A percentile compares a stretch with the other conserved stretches of the same genome.
Conservation (phyloP, 2,888 invertebrate genomes). For the Xanthorhoe spadicearia region DNA sequence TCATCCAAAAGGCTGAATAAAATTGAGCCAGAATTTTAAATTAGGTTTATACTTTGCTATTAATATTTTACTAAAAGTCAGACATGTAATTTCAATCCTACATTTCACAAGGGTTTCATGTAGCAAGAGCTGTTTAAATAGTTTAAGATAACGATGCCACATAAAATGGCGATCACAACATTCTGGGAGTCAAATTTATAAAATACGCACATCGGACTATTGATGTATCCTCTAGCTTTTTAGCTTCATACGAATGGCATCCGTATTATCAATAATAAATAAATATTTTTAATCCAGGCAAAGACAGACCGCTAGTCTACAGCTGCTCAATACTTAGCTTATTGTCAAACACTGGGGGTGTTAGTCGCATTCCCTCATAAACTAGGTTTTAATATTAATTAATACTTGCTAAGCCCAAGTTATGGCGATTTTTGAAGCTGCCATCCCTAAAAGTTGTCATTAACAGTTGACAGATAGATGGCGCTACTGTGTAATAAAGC, state of each 20-base stretch:
- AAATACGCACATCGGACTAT: neutral
- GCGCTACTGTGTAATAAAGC: slow-evolving; percentile 10
- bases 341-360: slow-evolving; percentile 78
- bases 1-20: slow-evolving; percentile 6
- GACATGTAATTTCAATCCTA: neutral
- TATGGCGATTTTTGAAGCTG: slow-evolving; percentile 24
- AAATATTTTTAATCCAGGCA: slow-evolving; percentile 52
- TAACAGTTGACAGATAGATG: slow-evolving; percentile 10
- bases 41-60: neutral
- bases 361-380: slow-evolving; percentile 78
- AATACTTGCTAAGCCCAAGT: slow-evolving; percentile 32
- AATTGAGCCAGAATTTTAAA: slow-evolving; percentile 28
- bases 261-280: neutral
- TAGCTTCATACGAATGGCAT: neutral
- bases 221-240: neutral
- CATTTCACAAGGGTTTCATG: neutral
- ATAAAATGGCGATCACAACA: neutral
- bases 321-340: slow-evolving; percentile 74
- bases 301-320: slow-evolving; percentile 63
- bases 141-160: neutral
- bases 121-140: neutral
- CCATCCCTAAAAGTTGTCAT: slow-evolving; percentile 9
- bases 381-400: slow-evolving; percentile 55
- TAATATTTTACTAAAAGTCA: neutral
- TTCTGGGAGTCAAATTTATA: neutral